Evolutionary conservation across 1,140 invertebrate genomes (phyloP).

Genomic region (Drosophila nasuta): DNA sequence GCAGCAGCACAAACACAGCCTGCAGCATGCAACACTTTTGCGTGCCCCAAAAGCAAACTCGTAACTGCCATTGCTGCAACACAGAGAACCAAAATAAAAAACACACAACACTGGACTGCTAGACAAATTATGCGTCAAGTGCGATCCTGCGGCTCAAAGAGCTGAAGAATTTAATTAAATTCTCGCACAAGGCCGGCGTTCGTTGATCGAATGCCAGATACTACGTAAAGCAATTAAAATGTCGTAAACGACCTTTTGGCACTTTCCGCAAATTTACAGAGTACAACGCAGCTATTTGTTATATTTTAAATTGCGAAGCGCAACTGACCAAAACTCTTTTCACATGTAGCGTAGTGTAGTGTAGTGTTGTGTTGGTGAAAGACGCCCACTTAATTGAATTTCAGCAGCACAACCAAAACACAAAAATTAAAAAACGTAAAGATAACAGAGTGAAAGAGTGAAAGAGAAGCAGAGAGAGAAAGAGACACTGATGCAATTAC

Average conservation of each 20-base stretch:
- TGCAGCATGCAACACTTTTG: conserved; percentile 38
- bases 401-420: conserved; percentile 9
- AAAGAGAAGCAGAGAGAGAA: not conserved
- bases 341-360: not conserved
- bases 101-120: conserved; percentile 29
- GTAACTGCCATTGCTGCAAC: conserved; percentile 28
- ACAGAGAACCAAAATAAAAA: conserved; percentile 11
- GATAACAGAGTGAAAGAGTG: not conserved
- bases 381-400: conserved; percentile 70
- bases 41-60: conserved; percentile 1
- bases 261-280: not conserved
- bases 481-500: conserved; percentile 13
- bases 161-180: conserved; percentile 78
- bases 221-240: conserved; percentile 3
- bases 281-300: conserved; percentile 8
- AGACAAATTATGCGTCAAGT: conserved; percentile 75
- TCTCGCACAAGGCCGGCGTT: conserved; percentile 15
- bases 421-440: conserved; percentile 8
- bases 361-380: conserved; percentile 15
- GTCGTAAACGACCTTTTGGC: not conserved
- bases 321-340: not conserved
- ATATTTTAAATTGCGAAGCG: too few species aligned
- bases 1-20: conserved; percentile 9
- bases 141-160: conserved; percentile 67
- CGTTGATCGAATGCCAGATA: not conserved